Conservation (phyloP, 2,797 vertebrate species). For the Muscicapa comitata region DNA sequence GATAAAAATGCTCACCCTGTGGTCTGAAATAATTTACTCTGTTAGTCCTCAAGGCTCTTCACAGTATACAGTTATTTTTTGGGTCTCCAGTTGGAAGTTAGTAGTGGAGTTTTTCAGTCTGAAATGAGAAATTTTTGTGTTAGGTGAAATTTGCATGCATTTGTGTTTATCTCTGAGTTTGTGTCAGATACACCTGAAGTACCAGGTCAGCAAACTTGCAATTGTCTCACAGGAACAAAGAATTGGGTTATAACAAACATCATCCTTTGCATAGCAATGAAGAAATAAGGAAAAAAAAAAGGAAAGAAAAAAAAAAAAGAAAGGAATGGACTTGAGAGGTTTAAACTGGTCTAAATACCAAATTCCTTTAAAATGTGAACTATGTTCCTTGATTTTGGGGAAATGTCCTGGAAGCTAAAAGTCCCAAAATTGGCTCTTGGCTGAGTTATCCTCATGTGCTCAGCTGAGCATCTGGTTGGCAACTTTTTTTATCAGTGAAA, state of each 20-base stretch:
- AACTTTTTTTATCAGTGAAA: background rate
- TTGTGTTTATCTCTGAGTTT: background rate
- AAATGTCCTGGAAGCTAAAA: background rate
- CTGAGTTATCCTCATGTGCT: background rate
- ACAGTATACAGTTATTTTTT: background rate
- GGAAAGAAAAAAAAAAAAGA: background rate
- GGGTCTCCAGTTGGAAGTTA: fast-evolving
- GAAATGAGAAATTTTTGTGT: background rate
- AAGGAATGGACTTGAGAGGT: background rate
- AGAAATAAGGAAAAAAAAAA: background rate
- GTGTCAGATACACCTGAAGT: background rate
- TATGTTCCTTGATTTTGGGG: background rate
- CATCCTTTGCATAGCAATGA: background rate
- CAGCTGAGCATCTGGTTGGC: background rate
- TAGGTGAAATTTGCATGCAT: background rate
- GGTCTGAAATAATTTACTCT: background rate
- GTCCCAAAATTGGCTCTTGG: background rate
- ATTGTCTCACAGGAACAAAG: background rate
- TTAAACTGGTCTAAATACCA: background rate
- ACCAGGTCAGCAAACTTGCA: background rate
- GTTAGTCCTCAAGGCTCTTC: background rate
- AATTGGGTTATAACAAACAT: background rate
- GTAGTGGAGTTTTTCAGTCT: background rate
- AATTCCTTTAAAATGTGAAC: background rate
- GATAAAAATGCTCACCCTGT: background rate